Percentiles rank a stretch among this genome's conserved stretches.
Conservation (phyloP, 2,113 vertebrate genomes). For the Sterna hirundo region DNA sequence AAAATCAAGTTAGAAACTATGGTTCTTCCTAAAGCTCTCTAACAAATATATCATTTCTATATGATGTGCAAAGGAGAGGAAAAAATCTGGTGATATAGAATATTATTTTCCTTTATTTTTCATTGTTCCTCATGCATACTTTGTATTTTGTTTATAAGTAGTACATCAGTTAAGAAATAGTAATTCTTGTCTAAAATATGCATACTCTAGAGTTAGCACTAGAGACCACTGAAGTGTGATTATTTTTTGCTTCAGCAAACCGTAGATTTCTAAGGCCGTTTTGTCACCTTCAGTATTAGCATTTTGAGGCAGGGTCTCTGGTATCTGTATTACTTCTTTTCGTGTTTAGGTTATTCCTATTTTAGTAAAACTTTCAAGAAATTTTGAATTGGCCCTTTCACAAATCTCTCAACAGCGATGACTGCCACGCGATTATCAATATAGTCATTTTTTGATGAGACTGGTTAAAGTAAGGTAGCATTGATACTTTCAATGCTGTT, state of each 20-base stretch:
- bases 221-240: not conserved
- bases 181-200: not conserved
- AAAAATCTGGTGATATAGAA: not conserved
- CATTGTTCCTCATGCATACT: not conserved
- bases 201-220: not conserved
- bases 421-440: not conserved
- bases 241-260: not conserved
- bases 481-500: not conserved
- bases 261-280: slow-evolving; percentile 7
- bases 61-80: not conserved
- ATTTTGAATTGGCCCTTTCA: not conserved
- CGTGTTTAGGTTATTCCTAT: not conserved
- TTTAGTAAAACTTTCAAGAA: not conserved
- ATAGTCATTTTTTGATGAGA: not conserved
- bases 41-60: not conserved
- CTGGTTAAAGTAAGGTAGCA: not conserved
- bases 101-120: not conserved
- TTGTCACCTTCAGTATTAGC: not conserved
- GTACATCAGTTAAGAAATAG: not conserved
- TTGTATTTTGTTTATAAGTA: not conserved
- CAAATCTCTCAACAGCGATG: not conserved
- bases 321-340: not conserved
- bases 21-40: not conserved
- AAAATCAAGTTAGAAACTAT: not conserved
- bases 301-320: not conserved